Evolutionary conservation across 2,113 vertebrate species (phyloP).

Genomic region (Ictidomys tridecemlineatus): DNA sequence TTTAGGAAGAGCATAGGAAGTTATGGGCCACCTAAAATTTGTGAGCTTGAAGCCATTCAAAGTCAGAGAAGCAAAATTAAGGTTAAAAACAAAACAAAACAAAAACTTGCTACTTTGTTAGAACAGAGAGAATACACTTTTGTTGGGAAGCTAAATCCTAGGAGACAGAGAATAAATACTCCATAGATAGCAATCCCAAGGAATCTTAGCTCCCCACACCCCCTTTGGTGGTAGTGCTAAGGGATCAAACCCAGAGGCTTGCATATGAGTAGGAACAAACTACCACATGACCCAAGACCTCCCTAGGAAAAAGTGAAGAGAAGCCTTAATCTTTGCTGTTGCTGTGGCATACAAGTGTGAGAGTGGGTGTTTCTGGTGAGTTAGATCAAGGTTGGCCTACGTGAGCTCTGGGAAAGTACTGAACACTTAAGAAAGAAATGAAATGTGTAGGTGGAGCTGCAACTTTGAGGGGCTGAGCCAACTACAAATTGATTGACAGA

Average conservation of each 20-base stretch:
- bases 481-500: neutral
- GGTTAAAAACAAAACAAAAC: neutral
- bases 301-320: neutral
- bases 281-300: neutral
- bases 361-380: neutral
- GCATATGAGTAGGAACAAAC: neutral
- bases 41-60: neutral
- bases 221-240: neutral
- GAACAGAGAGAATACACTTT: conserved; percentile 20
- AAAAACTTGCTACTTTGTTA: conserved; percentile 41
- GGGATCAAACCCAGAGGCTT: neutral
- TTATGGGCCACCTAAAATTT: neutral
- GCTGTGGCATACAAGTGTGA: neutral
- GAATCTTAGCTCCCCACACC: neutral
- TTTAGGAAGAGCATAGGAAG: neutral
- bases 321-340: neutral
- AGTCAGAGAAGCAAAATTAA: conserved; percentile 44
- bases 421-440: conserved; percentile 6
- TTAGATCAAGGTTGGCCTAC: neutral
- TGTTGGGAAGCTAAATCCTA: neutral
- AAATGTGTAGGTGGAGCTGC: neutral
- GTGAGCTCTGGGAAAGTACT: neutral
- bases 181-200: neutral
- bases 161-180: neutral
- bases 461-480: neutral